These are phyloP conservation scores for Acyrthosiphon pisum DNA, from an alignment of 1,140 invertebrate genomes.

Conservation along the genomic window DNA sequence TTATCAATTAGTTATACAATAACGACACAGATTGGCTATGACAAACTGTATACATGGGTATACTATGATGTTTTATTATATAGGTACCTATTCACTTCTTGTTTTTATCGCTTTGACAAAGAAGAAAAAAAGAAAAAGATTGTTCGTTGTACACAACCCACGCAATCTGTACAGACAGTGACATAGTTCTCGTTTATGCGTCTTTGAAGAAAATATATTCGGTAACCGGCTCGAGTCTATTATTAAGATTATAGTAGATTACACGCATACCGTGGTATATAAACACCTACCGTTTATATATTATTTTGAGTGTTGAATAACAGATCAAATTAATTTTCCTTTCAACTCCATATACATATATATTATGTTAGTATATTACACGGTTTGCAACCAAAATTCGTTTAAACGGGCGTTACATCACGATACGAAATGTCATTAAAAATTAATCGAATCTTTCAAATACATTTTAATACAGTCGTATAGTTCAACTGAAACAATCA, in stretches of 20 bases:
- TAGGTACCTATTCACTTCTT: not conserved
- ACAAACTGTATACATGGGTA: not conserved
- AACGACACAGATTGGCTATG: not conserved
- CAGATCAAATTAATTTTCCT: not conserved
- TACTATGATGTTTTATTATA: not conserved
- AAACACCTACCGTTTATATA: not conserved
- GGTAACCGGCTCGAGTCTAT: not conserved
- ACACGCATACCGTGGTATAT: not conserved
- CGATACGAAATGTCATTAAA: not conserved
- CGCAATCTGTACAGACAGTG: not conserved
- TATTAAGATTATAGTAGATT: not conserved
- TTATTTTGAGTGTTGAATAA: not conserved
- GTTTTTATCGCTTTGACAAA: not conserved
- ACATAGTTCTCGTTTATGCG: not conserved
- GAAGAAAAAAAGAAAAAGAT: not conserved
- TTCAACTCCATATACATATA: not conserved
- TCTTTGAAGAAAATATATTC: not conserved
- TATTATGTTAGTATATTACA: too few relatives aligned
- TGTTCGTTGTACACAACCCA: not conserved
- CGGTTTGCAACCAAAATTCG: not conserved
- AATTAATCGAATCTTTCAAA: slow-evolving; percentile 1
- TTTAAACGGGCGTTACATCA: not conserved
- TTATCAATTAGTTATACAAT: slow-evolving; percentile 21
- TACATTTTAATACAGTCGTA: not conserved
- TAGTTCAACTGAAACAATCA: not conserved